Percentiles rank a stretch among this genome's conserved stretches.
Evolutionary conservation across 2,797 vertebrate species (phyloP).

Genomic region (Pagetopsis macropterus): DNA sequence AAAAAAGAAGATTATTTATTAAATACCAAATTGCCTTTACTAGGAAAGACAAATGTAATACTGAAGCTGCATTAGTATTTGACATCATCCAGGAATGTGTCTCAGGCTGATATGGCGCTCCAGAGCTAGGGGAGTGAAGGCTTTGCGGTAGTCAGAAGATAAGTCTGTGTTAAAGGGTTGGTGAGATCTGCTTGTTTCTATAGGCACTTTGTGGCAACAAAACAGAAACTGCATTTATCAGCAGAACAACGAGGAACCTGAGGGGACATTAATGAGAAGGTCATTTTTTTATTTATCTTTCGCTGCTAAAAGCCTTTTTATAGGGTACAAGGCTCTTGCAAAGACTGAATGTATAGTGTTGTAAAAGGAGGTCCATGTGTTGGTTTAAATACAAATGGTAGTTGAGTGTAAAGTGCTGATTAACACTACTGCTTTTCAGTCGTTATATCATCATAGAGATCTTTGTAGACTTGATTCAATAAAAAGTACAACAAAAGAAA

Average conservation of each 20-base stretch:
- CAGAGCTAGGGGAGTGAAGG: not conserved
- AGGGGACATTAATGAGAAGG: conserved; percentile 47
- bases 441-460: not conserved
- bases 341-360: not conserved
- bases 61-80: not conserved
- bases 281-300: conserved; percentile 14
- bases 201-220: conserved; percentile 21
- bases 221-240: conserved; percentile 39
- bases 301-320: conserved; percentile 54
- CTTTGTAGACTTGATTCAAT: not conserved
- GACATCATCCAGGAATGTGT: not conserved
- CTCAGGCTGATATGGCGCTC: not conserved
- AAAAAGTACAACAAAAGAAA: not conserved
- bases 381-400: not conserved
- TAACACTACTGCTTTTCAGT: not conserved
- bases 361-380: not conserved
- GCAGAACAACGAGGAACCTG: not conserved
- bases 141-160: not conserved
- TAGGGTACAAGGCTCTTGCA: conserved; percentile 10
- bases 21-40: not conserved
- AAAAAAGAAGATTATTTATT: too few species aligned
- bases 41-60: not conserved
- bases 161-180: conserved; percentile 1
- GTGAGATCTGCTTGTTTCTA: not conserved
- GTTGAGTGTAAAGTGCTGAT: not conserved